phyloP scores from a whole-genome alignment of 2,888 invertebrate species.

The Lycophotia porphyrea region DNA sequence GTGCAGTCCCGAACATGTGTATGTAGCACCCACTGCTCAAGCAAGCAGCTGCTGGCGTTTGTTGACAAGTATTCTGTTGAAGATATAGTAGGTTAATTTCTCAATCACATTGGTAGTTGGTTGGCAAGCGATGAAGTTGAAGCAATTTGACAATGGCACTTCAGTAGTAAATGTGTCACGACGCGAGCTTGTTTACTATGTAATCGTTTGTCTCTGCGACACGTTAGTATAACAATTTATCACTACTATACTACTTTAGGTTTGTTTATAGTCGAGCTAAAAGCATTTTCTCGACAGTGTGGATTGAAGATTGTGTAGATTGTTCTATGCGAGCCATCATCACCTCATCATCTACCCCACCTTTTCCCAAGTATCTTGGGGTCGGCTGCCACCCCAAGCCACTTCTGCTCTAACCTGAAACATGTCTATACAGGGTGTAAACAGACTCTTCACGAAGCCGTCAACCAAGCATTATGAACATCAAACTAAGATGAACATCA shows the following conservation, averaged over 20 bases:
- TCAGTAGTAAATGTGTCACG: not conserved
- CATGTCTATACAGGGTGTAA: too few relatives aligned
- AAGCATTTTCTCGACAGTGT: not conserved
- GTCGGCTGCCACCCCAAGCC: not conserved
- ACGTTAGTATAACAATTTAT: constrained; percentile 1
- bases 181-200: constrained; percentile 3
- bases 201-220: constrained; percentile 12
- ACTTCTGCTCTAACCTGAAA: not conserved
- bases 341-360: not conserved
- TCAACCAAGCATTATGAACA: too few relatives aligned
- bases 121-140: not conserved
- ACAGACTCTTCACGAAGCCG: too few relatives aligned
- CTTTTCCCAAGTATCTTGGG: not conserved
- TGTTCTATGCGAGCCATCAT: not conserved
- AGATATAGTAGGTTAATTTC: not conserved
- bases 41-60: not conserved
- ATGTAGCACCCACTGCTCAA: not conserved
- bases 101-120: not conserved
- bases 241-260: constrained; percentile 1
- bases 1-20: not conserved
- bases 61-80: not conserved
- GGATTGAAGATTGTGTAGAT: too few relatives aligned
- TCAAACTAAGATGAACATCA: too few relatives aligned
- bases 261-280: not conserved
- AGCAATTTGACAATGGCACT: not conserved